Evolutionary conservation across 2,888 invertebrate species (phyloP).

Genomic region (Pemphredon lugubris): DNA sequence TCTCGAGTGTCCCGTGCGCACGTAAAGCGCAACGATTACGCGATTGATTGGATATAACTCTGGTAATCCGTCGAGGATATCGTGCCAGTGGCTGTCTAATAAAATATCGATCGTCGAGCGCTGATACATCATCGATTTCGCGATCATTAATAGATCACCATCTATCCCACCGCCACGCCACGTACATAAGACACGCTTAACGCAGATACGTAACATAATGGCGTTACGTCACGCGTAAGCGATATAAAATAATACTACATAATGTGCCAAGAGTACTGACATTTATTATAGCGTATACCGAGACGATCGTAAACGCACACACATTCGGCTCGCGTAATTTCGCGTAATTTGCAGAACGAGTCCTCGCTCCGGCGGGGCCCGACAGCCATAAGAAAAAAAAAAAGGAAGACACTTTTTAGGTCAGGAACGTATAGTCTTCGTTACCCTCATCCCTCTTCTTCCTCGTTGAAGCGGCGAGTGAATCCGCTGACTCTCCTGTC

Average conservation of each 20-base stretch:
- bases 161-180: neutral
- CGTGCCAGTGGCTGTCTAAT: too few species aligned
- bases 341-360: constrained; percentile 47
- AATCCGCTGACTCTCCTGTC: constrained; percentile 10
- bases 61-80: too few species aligned
- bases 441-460: constrained; percentile 36
- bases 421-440: constrained; percentile 52
- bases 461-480: neutral
- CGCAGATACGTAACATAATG: constrained; percentile 14
- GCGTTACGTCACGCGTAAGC: constrained; percentile 20
- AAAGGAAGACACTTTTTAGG: constrained; percentile 56
- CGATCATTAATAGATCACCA: constrained; percentile 3
- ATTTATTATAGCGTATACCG: constrained; percentile 5
- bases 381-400: constrained; percentile 14
- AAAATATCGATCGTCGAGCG: too few species aligned
- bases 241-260: constrained; percentile 13
- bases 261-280: constrained; percentile 1
- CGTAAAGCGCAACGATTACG: too few species aligned
- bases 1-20: too few species aligned
- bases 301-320: neutral
- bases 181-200: neutral
- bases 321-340: constrained; percentile 36
- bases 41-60: too few species aligned
- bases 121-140: constrained; percentile 8
- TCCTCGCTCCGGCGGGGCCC: constrained; percentile 11